A percentile compares a stretch with the other conserved stretches of the same genome.
Evolutionary conservation across 2,113 vertebrate genomes (phyloP).

Genomic region (Anser cygnoides): DNA sequence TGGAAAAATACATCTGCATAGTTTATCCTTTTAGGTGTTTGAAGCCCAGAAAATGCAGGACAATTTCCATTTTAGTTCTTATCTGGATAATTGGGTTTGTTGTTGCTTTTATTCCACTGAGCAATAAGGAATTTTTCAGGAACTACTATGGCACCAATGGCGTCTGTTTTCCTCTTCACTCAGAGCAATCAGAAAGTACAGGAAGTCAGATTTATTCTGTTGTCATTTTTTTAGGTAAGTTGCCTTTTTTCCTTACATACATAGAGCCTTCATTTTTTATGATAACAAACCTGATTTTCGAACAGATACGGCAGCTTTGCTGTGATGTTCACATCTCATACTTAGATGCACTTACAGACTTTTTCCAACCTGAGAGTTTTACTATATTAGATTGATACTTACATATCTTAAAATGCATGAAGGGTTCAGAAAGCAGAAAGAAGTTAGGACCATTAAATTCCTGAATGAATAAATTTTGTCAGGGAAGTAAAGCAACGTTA

Average conservation of each 20-base stretch:
- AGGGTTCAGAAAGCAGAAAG: not conserved
- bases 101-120: conserved; percentile 90
- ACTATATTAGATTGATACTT: not conserved
- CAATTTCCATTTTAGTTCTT: conserved; percentile 85
- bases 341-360: not conserved
- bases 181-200: conserved; percentile 88
- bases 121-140: conserved; percentile 88
- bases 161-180: conserved; percentile 95
- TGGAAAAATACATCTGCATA: conserved; percentile 98
- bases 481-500: not conserved
- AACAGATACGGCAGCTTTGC: not conserved
- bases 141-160: conserved; percentile 97
- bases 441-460: not conserved
- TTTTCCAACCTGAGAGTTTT: not conserved
- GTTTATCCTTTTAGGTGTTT: conserved; percentile 95
- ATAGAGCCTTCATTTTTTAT: not conserved
- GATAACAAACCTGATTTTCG: not conserved
- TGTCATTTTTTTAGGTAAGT: conserved; percentile 93
- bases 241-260: not conserved
- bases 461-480: not conserved
- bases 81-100: conserved; percentile 93
- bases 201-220: conserved; percentile 95
- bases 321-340: not conserved
- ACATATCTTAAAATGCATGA: not conserved
- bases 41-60: conserved; percentile 88